Evolutionary conservation across 1,140 invertebrate genomes (phyloP).

Genomic region (Agrypnia vestita): DNA sequence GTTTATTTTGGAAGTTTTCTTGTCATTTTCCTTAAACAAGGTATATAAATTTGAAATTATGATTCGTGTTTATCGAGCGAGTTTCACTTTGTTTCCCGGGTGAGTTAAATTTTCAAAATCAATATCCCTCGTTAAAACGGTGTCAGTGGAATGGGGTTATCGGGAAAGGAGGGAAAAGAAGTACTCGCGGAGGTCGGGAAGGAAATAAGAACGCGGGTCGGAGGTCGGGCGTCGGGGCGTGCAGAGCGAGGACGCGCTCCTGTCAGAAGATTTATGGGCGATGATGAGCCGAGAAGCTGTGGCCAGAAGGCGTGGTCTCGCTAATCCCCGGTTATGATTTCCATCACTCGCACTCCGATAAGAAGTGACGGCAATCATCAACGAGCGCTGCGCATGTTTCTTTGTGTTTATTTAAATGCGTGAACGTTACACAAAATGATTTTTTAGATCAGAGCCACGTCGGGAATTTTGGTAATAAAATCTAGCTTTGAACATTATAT

Average conservation of each 20-base stretch:
- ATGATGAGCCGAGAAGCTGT: slow-evolving; percentile 51
- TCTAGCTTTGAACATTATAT: too few species aligned
- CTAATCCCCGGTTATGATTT: slow-evolving; percentile 46
- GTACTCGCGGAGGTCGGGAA: neutral
- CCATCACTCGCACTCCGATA: slow-evolving; percentile 8
- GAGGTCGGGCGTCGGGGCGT: neutral
- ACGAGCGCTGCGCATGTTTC: too few species aligned
- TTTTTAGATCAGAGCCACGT: too few species aligned
- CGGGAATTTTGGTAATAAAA: too few species aligned
- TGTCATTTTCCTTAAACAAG: neutral
- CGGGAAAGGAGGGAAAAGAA: slow-evolving; percentile 22
- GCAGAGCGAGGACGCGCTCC: slow-evolving; percentile 44
- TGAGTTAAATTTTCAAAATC: slow-evolving; percentile 43
- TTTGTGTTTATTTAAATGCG: too few species aligned
- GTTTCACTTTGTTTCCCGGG: neutral
- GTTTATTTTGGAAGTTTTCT: slow-evolving; percentile 19
- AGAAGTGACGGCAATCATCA: too few species aligned
- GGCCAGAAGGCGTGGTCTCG: slow-evolving; percentile 50
- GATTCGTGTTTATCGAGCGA: slow-evolving; percentile 26
- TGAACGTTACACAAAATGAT: too few species aligned
- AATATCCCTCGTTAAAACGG: slow-evolving; percentile 39
- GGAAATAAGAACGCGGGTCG: neutral
- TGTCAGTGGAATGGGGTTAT: slow-evolving; percentile 23
- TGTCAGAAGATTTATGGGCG: slow-evolving; percentile 58
- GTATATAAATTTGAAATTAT: slow-evolving; percentile 38